A percentile compares a stretch with the other conserved stretches of the same genome.
phyloP scores from a whole-genome alignment of 2,888 invertebrate species.

The Dioctria linearis region DNA sequence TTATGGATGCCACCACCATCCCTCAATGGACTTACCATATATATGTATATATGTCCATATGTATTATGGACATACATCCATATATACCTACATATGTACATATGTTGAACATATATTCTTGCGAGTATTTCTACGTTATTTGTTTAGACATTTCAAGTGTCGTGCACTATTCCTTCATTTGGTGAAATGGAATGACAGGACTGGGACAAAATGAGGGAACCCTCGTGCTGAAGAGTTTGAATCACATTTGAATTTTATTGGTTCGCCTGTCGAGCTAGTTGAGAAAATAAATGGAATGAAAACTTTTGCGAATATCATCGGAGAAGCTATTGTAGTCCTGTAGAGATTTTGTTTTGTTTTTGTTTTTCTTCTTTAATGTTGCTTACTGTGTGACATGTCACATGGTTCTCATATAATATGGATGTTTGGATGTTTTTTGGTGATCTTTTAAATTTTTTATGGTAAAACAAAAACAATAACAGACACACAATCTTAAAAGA shows the following conservation, averaged over 20 bases:
- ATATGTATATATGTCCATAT: not conserved
- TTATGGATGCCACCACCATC: slow-evolving; percentile 36
- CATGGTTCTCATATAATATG: not conserved
- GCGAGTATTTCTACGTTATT: slow-evolving; percentile 18
- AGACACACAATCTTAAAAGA: too few relatives aligned
- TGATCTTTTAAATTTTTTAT: too few relatives aligned
- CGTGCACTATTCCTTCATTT: slow-evolving; percentile 52
- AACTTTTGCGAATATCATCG: slow-evolving; percentile 39
- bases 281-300: slow-evolving; percentile 42
- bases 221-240: slow-evolving; percentile 61
- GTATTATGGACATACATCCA: too few relatives aligned
- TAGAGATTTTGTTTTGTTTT: not conserved
- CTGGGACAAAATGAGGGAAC: slow-evolving; percentile 42
- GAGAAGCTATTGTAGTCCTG: slow-evolving; percentile 30
- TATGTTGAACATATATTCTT: too few relatives aligned
- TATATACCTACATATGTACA: too few relatives aligned
- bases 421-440: too few relatives aligned
- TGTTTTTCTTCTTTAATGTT: not conserved
- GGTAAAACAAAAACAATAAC: too few relatives aligned
- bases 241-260: slow-evolving; percentile 70
- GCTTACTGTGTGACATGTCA: slow-evolving; percentile 29
- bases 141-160: slow-evolving; percentile 51
- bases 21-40: not conserved
- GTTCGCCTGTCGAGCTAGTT: slow-evolving; percentile 64
- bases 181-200: slow-evolving; percentile 34